Conservation (phyloP, 2,797 vertebrate species). For the Petrocephalus schoutedeni region DNA sequence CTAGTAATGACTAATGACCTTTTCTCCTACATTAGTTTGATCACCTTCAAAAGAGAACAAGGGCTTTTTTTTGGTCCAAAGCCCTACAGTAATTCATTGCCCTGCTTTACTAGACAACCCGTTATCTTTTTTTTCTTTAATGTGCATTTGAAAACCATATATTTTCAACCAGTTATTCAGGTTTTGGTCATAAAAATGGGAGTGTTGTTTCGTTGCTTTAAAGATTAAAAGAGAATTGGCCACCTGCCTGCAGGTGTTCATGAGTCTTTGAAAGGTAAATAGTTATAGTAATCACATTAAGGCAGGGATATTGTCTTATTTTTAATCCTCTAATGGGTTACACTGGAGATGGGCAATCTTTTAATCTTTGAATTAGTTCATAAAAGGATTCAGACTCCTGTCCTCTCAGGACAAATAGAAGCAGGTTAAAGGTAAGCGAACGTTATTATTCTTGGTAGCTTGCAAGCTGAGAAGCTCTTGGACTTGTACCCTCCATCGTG, state of each 20-base stretch:
- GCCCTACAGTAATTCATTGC: not conserved
- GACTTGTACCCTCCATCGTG: not conserved
- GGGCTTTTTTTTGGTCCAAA: not conserved
- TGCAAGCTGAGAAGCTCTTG: not conserved
- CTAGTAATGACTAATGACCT: not conserved
- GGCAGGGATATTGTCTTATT: constrained; percentile 51
- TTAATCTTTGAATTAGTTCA: constrained; percentile 46
- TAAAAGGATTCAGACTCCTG: constrained; percentile 27
- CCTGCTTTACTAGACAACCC: not conserved
- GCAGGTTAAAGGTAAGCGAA: not conserved
- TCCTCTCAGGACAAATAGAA: not conserved
- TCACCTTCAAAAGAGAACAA: not conserved
- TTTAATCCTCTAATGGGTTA: constrained; percentile 50
- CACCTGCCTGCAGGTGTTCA: not conserved
- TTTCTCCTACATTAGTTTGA: not conserved
- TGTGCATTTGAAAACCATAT: not conserved
- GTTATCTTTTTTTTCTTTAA: not conserved
- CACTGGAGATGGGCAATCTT: constrained; percentile 41
- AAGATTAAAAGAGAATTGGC: not conserved
- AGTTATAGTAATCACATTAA: constrained; percentile 46
- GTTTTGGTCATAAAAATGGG: not conserved
- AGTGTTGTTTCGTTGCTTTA: not conserved
- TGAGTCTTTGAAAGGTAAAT: constrained; percentile 40
- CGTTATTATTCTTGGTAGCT: not conserved
- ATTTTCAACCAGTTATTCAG: not conserved